phyloP scores from a whole-genome alignment of 2,113 vertebrate species.

The Cyanoramphus novaezelandiae region DNA sequence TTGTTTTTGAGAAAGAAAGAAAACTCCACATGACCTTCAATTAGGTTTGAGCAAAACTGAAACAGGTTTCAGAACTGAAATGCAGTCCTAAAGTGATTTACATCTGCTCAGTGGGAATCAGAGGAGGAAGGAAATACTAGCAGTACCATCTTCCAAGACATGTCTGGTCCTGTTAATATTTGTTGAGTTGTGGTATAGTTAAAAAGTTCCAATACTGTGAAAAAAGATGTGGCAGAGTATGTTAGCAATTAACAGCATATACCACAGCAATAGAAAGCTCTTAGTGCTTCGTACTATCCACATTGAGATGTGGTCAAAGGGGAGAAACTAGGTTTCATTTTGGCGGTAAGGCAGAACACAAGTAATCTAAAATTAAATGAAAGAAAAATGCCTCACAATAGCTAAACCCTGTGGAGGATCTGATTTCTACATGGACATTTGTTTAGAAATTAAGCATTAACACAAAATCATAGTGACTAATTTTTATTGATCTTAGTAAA shows the following conservation, averaged over 20 bases:
- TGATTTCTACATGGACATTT: background rate
- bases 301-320: slow-evolving; percentile 53
- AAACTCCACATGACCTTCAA: slow-evolving; percentile 34
- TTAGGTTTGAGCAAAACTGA: slow-evolving; percentile 45
- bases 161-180: slow-evolving; percentile 49
- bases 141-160: slow-evolving; percentile 47
- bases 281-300: slow-evolving; percentile 39
- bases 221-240: slow-evolving; percentile 58
- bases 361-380: slow-evolving; percentile 49
- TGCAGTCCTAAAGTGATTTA: slow-evolving; percentile 33
- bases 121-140: slow-evolving; percentile 37
- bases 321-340: slow-evolving; percentile 65
- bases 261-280: slow-evolving; percentile 53
- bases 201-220: slow-evolving; percentile 43
- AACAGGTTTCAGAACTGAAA: slow-evolving; percentile 57
- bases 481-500: slow-evolving; percentile 1
- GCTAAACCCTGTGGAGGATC: background rate
- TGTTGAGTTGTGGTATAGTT: slow-evolving; percentile 48
- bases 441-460: background rate
- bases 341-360: slow-evolving; percentile 63
- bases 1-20: background rate
- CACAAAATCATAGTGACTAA: background rate
- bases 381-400: slow-evolving; percentile 3
- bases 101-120: slow-evolving; percentile 41
- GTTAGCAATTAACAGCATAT: slow-evolving; percentile 65